Conservation (phyloP, 1,140 invertebrate genomes). For the Hypothenemus hampei region DNA sequence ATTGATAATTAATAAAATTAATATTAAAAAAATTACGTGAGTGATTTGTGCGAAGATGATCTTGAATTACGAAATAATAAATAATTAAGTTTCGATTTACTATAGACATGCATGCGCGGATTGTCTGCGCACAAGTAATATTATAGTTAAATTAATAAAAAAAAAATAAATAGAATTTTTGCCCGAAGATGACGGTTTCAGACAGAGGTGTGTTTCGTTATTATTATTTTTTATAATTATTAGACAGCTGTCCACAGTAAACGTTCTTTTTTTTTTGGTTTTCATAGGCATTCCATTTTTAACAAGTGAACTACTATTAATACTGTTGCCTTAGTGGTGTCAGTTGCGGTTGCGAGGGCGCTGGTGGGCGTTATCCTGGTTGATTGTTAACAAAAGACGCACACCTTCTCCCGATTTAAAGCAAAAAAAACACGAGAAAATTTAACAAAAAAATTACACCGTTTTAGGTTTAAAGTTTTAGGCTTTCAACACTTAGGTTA, state of each 20-base stretch:
- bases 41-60: conserved; percentile 17
- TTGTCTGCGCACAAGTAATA: conserved; percentile 17
- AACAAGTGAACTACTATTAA: conserved; percentile 30
- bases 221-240: background rate
- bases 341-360: conserved; percentile 15
- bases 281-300: conserved; percentile 45
- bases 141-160: conserved; percentile 8
- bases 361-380: conserved; percentile 27
- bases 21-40: conserved; percentile 17
- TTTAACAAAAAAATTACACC: conserved; percentile 38
- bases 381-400: conserved; percentile 30
- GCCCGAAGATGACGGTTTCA: background rate
- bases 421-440: too few species aligned
- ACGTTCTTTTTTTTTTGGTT: background rate
- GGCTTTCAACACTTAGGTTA: conserved; percentile 48
- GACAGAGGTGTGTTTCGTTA: background rate
- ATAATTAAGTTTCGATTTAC: background rate
- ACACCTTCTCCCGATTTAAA: conserved; percentile 25
- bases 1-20: conserved; percentile 9
- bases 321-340: conserved; percentile 44
- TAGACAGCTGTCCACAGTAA: background rate
- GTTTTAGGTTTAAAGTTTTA: too few species aligned
- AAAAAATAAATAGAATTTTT: background rate
- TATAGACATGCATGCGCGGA: conserved; percentile 21
- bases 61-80: conserved; percentile 10